These are phyloP conservation scores for Machimus atricapillus DNA, from an alignment of 2,888 invertebrate genomes.

Conservation along the genomic window DNA sequence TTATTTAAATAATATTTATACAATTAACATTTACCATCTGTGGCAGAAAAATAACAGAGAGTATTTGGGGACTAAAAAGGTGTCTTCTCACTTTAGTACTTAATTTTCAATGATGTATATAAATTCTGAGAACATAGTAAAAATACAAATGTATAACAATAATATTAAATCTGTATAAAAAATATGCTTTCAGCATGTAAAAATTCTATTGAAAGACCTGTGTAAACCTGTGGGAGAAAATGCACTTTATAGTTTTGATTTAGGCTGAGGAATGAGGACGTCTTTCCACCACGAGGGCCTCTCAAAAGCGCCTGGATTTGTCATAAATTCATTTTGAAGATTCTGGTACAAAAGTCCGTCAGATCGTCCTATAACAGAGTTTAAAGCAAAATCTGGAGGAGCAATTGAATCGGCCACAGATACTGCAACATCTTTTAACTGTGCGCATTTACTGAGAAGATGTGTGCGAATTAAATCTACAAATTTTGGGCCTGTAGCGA, in stretches of 20 bases:
- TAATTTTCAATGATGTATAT: slow-evolving; percentile 7
- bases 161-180: slow-evolving; percentile 26
- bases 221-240: slow-evolving; percentile 4
- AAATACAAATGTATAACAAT: slow-evolving; percentile 27
- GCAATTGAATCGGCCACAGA: slow-evolving; percentile 84
- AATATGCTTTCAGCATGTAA: slow-evolving; percentile 16
- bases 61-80: not conserved
- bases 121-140: slow-evolving; percentile 25
- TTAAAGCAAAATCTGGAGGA: slow-evolving; percentile 87
- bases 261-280: slow-evolving; percentile 56
- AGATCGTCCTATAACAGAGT: slow-evolving; percentile 82
- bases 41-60: slow-evolving; percentile 19
- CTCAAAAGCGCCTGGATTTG: slow-evolving; percentile 72
- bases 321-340: slow-evolving; percentile 74
- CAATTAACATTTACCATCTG: slow-evolving; percentile 27
- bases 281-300: slow-evolving; percentile 79
- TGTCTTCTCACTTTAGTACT: not conserved
- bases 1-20: slow-evolving; percentile 29
- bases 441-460: slow-evolving; percentile 69
- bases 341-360: slow-evolving; percentile 81
- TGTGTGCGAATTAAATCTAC: slow-evolving; percentile 72
- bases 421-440: slow-evolving; percentile 77
- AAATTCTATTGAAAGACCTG: slow-evolving; percentile 36
- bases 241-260: slow-evolving; percentile 56
- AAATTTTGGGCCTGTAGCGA: slow-evolving; percentile 65